Conservation (phyloP, 35 echinoderm and acorn worm species). For the Apostichopus californicus region DNA sequence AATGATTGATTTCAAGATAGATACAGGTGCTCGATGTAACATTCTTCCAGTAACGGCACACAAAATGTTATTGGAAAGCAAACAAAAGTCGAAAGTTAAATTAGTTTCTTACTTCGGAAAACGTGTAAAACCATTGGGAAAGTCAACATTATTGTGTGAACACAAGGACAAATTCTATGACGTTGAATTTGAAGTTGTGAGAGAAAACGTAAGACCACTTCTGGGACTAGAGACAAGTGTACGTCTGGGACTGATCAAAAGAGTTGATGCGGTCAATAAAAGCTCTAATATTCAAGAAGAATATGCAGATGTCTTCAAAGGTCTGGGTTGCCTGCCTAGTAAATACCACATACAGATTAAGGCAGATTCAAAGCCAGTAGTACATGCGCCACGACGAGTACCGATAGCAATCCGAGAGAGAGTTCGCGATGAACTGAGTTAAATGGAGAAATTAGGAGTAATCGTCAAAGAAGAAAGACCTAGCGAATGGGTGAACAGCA, state of each 20-base stretch:
- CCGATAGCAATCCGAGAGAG: constrained; percentile 48
- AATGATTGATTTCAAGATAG: constrained; percentile 9
- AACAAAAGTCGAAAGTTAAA: too few relatives aligned
- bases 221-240: not conserved
- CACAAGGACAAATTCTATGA: not conserved
- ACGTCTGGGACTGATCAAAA: constrained; percentile 29
- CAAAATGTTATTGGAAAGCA: too few relatives aligned
- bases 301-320: constrained; percentile 46
- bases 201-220: not conserved
- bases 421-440: constrained; percentile 43
- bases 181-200: not conserved
- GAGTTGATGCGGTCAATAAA: not conserved
- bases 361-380: constrained; percentile 12
- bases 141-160: constrained; percentile 4
- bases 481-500: constrained; percentile 53
- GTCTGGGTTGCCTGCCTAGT: constrained; percentile 47
- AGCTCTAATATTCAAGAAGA: not conserved
- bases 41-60: not conserved
- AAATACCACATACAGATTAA: not conserved
- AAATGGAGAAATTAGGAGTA: constrained; percentile 59
- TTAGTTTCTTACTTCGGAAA: constrained; percentile 50
- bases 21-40: constrained; percentile 18
- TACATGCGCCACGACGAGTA: constrained; percentile 68
- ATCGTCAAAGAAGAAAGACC: constrained; percentile 54
- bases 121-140: constrained; percentile 28